phyloP scores from a whole-genome alignment of 1,140 invertebrate genomes.

The Sycophila sp. region DNA sequence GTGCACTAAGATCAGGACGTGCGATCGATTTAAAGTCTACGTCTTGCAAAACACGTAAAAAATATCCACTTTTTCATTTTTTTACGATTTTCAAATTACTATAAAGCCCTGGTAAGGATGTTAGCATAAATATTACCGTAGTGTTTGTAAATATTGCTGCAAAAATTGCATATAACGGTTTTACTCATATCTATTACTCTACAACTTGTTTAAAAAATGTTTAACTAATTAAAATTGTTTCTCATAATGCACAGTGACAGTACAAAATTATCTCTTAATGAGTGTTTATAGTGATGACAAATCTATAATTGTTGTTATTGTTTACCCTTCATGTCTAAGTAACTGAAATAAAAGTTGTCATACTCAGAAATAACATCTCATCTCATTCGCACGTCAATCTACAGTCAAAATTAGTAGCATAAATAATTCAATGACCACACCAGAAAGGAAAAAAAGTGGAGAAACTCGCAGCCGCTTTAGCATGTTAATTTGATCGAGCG shows the following conservation, averaged over 20 bases:
- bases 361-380: too few species aligned
- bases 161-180: too few species aligned
- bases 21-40: not conserved
- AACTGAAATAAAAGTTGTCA: not conserved
- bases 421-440: not conserved
- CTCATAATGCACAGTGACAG: not conserved
- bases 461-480: too few species aligned
- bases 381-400: too few species aligned
- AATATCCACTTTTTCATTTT: constrained; percentile 1
- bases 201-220: not conserved
- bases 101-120: too few species aligned
- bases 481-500: not conserved
- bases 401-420: not conserved
- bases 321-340: not conserved
- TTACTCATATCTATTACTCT: not conserved
- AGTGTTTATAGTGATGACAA: not conserved
- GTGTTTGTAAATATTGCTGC: constrained; percentile 9
- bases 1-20: not conserved
- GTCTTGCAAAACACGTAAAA: not conserved
- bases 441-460: not conserved
- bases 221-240: not conserved
- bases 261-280: constrained; percentile 8
- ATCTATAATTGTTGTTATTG: constrained; percentile 14
- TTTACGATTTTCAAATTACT: not conserved
- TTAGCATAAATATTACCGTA: not conserved